Evolutionary conservation across 2,888 invertebrate species (phyloP), one percentile per base, ranked within the genome.

Genomic region (Lutraria lutraria): DNA sequence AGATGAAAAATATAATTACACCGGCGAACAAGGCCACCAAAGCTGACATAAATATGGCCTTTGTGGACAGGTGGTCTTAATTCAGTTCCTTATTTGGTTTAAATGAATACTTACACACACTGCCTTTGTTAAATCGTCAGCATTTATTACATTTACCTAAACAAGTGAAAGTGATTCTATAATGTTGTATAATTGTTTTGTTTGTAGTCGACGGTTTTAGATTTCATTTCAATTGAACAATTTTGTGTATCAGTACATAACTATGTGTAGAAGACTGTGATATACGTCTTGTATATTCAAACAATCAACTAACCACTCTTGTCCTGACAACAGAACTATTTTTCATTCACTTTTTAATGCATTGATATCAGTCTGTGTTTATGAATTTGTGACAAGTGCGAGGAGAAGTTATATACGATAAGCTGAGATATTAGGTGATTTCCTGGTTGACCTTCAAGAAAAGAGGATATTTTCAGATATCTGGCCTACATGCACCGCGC

Each of bases 181-280:
- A 56, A 56, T 19, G 56, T 56, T 2, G 56, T 56, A 56, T 56
- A n/a, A 63, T 10, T 63, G 63, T 56, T 19, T 63, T n/a, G 63
- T 25, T 63, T 25, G 21, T 25, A 25, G 63, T n/a, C 0, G 25
- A 21, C 21, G n/a, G 63, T 34, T 16, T 21, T 19, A 56, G 13
- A 6, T 16, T 16, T 34, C 16, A 76, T 76, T 31, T 34, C 34
- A 16, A 16, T 76, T 16, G 3, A 15, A 19, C 13, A 34, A 52
- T 25, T 81, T 25, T n/a, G 52, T 52, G 43, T 85, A 85, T 85
- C 80, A 85, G 80, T 60, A 80, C 85, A 85, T 80, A 80, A 56
- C 31, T 79, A 85, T 34, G 34, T 80, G 34, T 72, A 72, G 31
- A 29, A 72, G 25, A 6, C 12, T 31, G 72, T 76, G 72, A 76